A percentile compares a stretch with the other conserved stretches of the same genome.
Evolutionary conservation across 2,113 vertebrate genomes (phyloP).

Genomic region (Penelope pileata): DNA sequence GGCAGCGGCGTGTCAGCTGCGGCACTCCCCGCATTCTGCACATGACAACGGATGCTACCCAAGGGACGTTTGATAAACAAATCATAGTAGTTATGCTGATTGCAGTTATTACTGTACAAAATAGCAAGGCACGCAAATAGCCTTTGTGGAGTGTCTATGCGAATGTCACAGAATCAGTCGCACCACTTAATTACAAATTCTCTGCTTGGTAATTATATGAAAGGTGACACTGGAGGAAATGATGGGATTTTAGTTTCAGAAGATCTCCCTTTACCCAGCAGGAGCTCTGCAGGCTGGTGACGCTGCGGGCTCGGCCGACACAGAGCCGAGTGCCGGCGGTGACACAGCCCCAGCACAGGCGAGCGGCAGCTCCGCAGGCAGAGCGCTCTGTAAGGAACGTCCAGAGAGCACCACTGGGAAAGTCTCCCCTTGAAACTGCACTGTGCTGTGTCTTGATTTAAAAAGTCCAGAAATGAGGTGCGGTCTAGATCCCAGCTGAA

Average conservation of each 20-base stretch:
- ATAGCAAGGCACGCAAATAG: neutral
- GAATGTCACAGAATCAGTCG: slow-evolving; percentile 1
- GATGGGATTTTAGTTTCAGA: neutral
- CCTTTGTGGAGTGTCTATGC: neutral
- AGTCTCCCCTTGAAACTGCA: neutral
- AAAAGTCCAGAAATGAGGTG: neutral
- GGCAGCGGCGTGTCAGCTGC: neutral
- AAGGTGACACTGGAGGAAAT: slow-evolving; percentile 42
- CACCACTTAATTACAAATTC: neutral
- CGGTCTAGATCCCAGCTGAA: neutral
- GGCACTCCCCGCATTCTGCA: neutral
- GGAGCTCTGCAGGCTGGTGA: neutral
- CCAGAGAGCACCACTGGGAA: no score
- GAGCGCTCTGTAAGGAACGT: neutral
- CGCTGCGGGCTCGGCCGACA: neutral
- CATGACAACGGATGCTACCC: neutral
- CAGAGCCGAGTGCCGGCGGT: neutral
- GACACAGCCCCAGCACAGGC: accelerated
- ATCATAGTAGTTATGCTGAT: neutral
- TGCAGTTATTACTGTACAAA: neutral
- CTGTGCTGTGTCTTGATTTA: no score
- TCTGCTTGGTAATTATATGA: neutral
- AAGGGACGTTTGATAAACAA: slow-evolving; percentile 30
- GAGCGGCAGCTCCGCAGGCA: neutral
- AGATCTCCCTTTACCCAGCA: neutral